These are phyloP conservation scores for Odontophorus gujanensis DNA, from an alignment of 2,113 vertebrate genomes.

Conservation along the genomic window DNA sequence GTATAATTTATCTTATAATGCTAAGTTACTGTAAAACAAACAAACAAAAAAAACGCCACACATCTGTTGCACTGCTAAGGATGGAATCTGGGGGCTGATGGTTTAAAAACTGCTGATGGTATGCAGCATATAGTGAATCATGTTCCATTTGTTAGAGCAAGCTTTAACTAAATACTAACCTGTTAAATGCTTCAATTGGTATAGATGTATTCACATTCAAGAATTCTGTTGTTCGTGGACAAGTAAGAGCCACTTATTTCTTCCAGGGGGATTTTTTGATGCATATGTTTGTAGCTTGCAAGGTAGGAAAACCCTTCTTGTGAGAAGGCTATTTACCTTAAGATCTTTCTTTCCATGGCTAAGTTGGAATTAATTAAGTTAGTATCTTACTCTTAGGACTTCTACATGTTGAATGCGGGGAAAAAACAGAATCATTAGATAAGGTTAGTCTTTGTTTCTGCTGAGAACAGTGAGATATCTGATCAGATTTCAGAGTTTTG, in stretches of 20 bases:
- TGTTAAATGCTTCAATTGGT: conserved; percentile 4
- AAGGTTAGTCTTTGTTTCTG: background rate
- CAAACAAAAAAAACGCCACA: background rate
- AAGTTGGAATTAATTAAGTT: background rate
- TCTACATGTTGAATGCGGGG: background rate
- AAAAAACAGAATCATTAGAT: background rate
- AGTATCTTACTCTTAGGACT: background rate
- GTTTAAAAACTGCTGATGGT: background rate
- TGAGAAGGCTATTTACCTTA: background rate
- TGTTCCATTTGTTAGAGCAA: background rate
- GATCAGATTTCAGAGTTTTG: background rate
- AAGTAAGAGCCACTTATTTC: background rate
- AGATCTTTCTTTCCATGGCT: background rate
- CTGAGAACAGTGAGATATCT: background rate
- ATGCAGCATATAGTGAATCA: background rate
- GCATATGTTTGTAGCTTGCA: fast-evolving
- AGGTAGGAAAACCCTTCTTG: background rate
- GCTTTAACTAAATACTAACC: conserved; percentile 7
- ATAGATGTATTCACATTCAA: background rate
- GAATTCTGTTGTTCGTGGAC: background rate
- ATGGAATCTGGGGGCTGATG: background rate
- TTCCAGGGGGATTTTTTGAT: background rate
- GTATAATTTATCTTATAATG: background rate
- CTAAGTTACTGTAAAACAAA: background rate
- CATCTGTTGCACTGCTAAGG: background rate